phyloP scores from a whole-genome alignment of 1,140 invertebrate genomes.

The Brachionus angularis region DNA sequence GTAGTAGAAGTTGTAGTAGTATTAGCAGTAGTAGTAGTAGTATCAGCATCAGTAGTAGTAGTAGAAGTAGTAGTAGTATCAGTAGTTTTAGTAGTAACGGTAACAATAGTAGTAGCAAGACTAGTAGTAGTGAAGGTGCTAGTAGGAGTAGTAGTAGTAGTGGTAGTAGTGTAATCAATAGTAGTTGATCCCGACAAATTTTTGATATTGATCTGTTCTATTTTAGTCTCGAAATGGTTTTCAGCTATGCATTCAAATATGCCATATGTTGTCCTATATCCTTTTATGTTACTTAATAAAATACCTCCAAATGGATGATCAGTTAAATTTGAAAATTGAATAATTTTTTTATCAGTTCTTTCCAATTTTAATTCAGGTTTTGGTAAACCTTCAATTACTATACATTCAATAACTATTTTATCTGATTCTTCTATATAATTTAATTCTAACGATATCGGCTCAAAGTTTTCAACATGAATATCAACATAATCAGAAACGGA shows the following conservation, averaged over 20 bases:
- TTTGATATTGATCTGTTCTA: background rate
- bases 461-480: background rate
- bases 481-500: background rate
- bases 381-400: conserved; percentile 12
- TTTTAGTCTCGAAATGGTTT: conserved; percentile 20
- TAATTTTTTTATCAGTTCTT: background rate
- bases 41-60: background rate
- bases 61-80: background rate
- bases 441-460: no score
- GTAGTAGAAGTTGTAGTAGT: background rate
- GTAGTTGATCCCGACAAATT: no score
- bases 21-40: background rate
- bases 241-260: conserved; percentile 1
- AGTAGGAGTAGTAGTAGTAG: background rate
- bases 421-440: no score
- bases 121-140: background rate
- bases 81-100: background rate
- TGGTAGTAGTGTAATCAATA: no score
- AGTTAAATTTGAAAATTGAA: background rate
- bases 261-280: no score
- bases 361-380: background rate
- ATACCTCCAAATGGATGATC: background rate
- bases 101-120: background rate
- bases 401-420: no score
- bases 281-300: no score